Base-by-base conservation (phyloP, 2,113 vertebrate species). In the Rhadina sibilatrix region DNA sequence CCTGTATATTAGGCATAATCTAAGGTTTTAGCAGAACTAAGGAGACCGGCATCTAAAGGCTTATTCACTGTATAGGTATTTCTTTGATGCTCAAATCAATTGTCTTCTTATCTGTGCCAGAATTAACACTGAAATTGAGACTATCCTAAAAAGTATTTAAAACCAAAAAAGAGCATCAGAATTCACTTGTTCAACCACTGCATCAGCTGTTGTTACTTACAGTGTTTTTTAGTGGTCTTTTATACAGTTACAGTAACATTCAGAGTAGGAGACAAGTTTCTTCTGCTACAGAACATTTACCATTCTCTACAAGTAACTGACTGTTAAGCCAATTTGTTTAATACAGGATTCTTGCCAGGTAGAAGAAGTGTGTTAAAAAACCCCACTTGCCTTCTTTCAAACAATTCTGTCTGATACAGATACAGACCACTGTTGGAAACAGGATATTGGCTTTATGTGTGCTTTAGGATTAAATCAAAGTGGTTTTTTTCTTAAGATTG, bases 191-290 rank as follows among this genome's bases (percentile, higher is more conserved):
- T 70, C 42, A 65, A 52, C 57, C 47, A 44, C 24, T 63, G 33
- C 30, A 33, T 92, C 57, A 65, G 22, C 31, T 83, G 10, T 30
- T 83, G 15, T 72, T 68, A 65, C 24, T 44, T 75, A 31, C 7
- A 71, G 44, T 0, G 0, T 1, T 56, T 40, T 52, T 71, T 46
- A 47, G 25, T 24, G 18, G 31, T 59, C 16, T 27, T 47, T 83
- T 86, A 35, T 83, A 80, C 24, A 70, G 35, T 35, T 66, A 17
- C 22, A 63, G 0, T 76, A 68, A 54, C 59, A 80, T 27, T 2
- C 11, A 3, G 24, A 66, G 47, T 47, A 19, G 23, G 46, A 54
- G 17, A 11, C 11, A 50, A 79, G 79, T 5, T 76, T 42, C 17
- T 79, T 71, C 56, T 72, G 11, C 61, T 72, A 56, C 20, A 49